phyloP scores from a whole-genome alignment of 2,888 invertebrate species.

The Tipula unca region DNA sequence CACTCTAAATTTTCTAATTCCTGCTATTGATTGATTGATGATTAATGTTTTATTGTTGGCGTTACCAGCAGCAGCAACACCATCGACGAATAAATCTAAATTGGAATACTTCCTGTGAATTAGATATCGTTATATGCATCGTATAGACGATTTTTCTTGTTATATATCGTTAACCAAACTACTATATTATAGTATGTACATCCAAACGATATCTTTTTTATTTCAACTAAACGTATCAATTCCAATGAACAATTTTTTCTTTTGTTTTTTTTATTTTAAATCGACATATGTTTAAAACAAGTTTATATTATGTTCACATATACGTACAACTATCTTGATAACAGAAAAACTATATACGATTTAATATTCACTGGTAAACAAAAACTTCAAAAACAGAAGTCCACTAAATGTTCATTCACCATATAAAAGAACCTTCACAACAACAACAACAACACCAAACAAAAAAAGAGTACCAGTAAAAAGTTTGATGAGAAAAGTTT shows the following conservation, averaged over 20 bases:
- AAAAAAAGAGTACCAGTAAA: not conserved
- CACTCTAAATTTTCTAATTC: not conserved
- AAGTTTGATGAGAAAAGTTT: slow-evolving; percentile 14
- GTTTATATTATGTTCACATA: not conserved
- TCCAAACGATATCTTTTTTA: not conserved
- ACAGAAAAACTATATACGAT: not conserved
- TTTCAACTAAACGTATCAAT: not conserved
- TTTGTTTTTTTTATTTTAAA: not conserved
- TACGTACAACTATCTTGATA: not conserved
- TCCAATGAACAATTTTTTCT: not conserved
- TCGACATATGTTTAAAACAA: slow-evolving; percentile 1
- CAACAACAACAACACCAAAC: not conserved
- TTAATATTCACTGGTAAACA: not conserved
- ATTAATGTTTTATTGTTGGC: not conserved
- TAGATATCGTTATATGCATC: not conserved
- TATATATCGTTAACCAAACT: not conserved
- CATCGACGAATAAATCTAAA: not conserved
- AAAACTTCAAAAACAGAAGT: not conserved
- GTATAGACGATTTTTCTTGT: not conserved
- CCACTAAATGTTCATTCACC: not conserved
- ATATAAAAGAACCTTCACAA: not conserved
- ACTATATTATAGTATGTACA: not conserved
- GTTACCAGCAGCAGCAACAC: not conserved
- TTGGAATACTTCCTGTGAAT: not conserved
- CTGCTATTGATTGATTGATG: not conserved